Evolutionary conservation across 1,140 invertebrate species (phyloP).

Genomic region (Orussus abietinus): DNA sequence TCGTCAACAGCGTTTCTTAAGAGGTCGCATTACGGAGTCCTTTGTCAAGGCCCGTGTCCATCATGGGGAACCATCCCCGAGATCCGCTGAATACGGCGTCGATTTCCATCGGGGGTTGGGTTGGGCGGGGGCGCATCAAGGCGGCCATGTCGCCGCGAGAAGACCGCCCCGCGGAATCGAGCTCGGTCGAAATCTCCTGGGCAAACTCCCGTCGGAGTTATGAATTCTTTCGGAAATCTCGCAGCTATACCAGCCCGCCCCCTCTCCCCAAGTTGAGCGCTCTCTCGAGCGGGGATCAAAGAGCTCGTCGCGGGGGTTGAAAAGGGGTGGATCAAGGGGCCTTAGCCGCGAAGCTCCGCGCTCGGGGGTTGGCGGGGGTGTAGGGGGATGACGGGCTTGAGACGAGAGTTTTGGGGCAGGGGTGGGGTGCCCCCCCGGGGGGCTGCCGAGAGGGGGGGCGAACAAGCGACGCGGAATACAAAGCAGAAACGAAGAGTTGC

Average conservation of each 20-base stretch:
- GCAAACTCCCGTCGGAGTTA: constrained; percentile 36
- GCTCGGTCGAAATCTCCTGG: constrained; percentile 14
- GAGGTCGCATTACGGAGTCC: no score
- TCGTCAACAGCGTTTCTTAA: no score
- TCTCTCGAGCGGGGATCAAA: constrained; percentile 49
- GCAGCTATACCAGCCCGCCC: constrained; percentile 14
- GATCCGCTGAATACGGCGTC: no score
- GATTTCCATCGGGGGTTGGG: no score
- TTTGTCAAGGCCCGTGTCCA: no score
- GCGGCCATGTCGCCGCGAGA: no score
- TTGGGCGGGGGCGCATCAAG: no score
- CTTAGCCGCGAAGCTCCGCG: constrained; percentile 31
- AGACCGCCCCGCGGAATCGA: constrained; percentile 6
- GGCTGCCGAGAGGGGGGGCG: constrained; percentile 27
- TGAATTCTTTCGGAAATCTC: constrained; percentile 50
- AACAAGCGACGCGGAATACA: constrained; percentile 44
- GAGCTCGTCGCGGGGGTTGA: constrained; percentile 29
- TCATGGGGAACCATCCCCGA: no score
- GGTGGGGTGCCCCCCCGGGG: no score
- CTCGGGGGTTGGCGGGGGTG: constrained; percentile 9
- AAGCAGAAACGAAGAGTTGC: constrained; percentile 39
- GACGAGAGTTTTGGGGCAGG: constrained; percentile 16
- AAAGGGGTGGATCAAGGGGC: constrained; percentile 40
- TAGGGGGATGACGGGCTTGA: constrained; percentile 22
- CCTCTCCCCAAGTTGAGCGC: constrained; percentile 45